Conservation (phyloP, 1,140 invertebrate genomes). For the Eubasilissa regina region DNA sequence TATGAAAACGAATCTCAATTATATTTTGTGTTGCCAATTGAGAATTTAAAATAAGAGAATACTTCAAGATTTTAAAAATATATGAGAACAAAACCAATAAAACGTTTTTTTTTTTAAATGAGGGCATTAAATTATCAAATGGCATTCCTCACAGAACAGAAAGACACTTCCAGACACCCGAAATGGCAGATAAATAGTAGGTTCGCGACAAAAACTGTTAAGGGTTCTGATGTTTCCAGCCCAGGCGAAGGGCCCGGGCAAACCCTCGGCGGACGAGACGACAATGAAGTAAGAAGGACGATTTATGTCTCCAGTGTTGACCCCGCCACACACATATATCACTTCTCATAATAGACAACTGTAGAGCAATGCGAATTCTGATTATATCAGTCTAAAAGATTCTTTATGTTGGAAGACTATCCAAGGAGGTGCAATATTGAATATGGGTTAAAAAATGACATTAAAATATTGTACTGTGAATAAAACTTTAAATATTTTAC, state of each 20-base stretch:
- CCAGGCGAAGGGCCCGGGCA: not conserved
- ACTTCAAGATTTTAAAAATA: no score
- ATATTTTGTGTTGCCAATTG: no score
- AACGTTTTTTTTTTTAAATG: not conserved
- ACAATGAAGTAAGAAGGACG: slow-evolving; percentile 56
- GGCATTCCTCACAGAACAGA: no score
- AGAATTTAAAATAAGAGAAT: no score
- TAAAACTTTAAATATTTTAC: no score
- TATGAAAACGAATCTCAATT: no score
- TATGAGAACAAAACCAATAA: not conserved
- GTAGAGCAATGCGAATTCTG: slow-evolving; percentile 47
- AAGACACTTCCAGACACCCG: slow-evolving; percentile 8
- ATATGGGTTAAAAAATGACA: not conserved
- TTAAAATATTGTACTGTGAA: no score
- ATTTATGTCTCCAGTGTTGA: slow-evolving; percentile 57
- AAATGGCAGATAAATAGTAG: slow-evolving; percentile 14
- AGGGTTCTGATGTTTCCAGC: not conserved
- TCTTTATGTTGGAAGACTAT: not conserved
- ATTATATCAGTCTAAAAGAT: not conserved
- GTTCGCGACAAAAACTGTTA: slow-evolving; percentile 23
- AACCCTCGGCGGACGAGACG: not conserved
- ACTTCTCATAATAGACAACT: slow-evolving; percentile 55
- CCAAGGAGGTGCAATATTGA: not conserved
- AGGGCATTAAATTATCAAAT: not conserved
- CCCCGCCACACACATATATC: slow-evolving; percentile 54